phyloP scores from a whole-genome alignment of 2,113 vertebrate genomes.

The Nyctibius bracteatus region DNA sequence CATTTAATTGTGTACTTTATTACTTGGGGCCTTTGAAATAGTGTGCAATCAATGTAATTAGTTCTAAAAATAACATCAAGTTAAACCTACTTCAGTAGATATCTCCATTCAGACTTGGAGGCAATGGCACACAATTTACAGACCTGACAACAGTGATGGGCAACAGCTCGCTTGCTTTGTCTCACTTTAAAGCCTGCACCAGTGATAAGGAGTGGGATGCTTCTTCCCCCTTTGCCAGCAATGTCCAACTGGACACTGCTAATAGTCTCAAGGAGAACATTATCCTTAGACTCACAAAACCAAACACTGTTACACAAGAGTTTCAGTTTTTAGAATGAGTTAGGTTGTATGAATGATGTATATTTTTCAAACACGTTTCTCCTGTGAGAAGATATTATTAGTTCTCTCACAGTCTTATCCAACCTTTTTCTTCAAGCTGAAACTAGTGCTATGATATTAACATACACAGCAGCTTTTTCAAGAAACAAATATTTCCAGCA shows the following conservation, averaged over 20 bases:
- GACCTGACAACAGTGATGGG: neutral
- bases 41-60: conserved; percentile 14
- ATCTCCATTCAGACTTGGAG: neutral
- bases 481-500: neutral
- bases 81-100: conserved; percentile 14
- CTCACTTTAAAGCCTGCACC: neutral
- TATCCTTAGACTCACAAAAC: neutral
- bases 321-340: neutral
- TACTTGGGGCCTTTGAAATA: conserved; percentile 21
- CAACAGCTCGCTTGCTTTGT: neutral
- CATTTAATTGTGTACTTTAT: conserved; percentile 19
- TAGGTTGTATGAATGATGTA: neutral
- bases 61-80: conserved; percentile 42
- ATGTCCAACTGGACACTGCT: neutral
- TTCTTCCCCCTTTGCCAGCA: neutral
- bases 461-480: neutral
- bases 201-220: neutral
- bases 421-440: neutral
- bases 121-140: neutral
- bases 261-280: neutral
- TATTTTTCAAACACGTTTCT: neutral
- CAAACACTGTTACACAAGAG: neutral
- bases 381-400: neutral
- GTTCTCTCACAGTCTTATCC: neutral
- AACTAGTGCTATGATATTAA: neutral